phyloP scores from a whole-genome alignment of 2,888 invertebrate species.

The Rhingia campestris region DNA sequence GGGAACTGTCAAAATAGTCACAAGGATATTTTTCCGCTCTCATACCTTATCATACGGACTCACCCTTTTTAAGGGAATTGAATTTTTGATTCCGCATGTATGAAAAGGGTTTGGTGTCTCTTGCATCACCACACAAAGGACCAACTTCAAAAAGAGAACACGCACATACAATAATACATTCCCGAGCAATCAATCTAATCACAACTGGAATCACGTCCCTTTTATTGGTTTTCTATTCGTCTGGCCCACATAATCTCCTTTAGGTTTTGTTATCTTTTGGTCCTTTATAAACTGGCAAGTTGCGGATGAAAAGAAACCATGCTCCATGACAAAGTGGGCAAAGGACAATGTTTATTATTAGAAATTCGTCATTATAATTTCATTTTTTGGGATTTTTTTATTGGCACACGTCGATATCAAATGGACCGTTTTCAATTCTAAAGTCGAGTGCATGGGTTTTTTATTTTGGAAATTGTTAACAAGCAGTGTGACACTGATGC shows the following conservation, averaged over 20 bases:
- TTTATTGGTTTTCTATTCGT: slow-evolving; percentile 74
- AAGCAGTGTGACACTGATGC: slow-evolving; percentile 38
- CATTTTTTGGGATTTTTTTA: slow-evolving; percentile 9
- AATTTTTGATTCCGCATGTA: slow-evolving; percentile 53
- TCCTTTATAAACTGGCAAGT: slow-evolving; percentile 1
- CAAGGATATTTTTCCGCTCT: slow-evolving; percentile 68
- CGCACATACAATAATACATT: slow-evolving; percentile 38
- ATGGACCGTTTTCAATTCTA: slow-evolving; percentile 61
- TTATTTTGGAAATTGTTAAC: slow-evolving; percentile 32
- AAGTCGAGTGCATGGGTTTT: slow-evolving; percentile 61
- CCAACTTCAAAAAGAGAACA: slow-evolving; percentile 32
- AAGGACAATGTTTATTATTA: slow-evolving; percentile 55
- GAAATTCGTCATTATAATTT: slow-evolving; percentile 28
- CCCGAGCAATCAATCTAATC: slow-evolving; percentile 71
- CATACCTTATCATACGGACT: slow-evolving; percentile 65
- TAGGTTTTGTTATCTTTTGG: slow-evolving; percentile 64
- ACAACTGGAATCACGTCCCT: slow-evolving; percentile 69
- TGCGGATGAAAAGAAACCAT: neutral
- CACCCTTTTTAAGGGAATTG: slow-evolving; percentile 62
- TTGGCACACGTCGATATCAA: slow-evolving; percentile 65
- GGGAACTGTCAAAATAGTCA: slow-evolving; percentile 69
- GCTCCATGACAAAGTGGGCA: slow-evolving; percentile 28
- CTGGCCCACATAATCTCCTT: slow-evolving; percentile 70
- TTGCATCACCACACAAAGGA: slow-evolving; percentile 58
- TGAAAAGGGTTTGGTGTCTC: slow-evolving; percentile 43